Conservation (phyloP, 2,113 vertebrate genomes). For the Melanocharis versteri region DNA sequence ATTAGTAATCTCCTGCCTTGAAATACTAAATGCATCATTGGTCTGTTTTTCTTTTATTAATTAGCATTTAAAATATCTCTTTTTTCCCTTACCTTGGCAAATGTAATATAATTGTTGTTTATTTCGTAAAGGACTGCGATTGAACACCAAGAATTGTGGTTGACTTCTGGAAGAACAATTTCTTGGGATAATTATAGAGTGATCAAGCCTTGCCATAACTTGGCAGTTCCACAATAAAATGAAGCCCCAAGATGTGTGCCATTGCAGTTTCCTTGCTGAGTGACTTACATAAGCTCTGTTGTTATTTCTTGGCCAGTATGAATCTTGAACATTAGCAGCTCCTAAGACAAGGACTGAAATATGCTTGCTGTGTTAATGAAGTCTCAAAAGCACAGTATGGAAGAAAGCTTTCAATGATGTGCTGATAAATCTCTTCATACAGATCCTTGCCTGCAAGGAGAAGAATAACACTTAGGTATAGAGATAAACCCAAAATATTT, state of each 20-base stretch:
- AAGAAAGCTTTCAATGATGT: background rate
- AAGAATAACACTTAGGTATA: background rate
- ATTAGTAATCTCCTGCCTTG: background rate
- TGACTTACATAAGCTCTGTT: background rate
- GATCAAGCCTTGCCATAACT: background rate
- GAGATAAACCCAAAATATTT: background rate
- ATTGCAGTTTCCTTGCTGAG: background rate
- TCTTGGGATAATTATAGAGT: background rate
- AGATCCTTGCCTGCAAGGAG: background rate
- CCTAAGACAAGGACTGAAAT: background rate
- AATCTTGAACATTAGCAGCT: slow-evolving; percentile 4
- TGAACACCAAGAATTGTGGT: background rate
- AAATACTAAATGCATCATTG: background rate
- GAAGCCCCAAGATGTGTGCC: background rate
- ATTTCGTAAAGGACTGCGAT: background rate
- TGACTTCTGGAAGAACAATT: background rate
- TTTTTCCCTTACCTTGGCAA: background rate
- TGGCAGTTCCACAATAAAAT: background rate
- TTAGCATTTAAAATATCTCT: background rate
- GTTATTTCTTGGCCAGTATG: background rate
- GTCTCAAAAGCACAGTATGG: background rate
- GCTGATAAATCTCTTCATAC: background rate
- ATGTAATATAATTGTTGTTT: background rate
- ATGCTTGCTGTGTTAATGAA: slow-evolving; percentile 15
- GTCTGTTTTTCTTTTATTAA: background rate